Evolutionary conservation across 2,888 invertebrate genomes (phyloP).

Genomic region (Mesoligia furuncula): DNA sequence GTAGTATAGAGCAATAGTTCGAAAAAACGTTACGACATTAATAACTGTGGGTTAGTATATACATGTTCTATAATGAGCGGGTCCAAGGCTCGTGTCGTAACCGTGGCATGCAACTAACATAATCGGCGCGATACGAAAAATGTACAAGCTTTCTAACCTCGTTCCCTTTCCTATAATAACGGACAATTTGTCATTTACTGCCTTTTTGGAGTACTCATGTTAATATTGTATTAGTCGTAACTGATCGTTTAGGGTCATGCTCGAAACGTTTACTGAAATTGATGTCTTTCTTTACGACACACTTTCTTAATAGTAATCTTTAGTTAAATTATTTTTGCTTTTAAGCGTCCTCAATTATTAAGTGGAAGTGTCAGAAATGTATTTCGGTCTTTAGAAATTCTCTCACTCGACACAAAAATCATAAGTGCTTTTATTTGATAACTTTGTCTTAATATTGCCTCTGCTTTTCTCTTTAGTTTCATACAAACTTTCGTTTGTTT

Average conservation of each 20-base stretch:
- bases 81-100: conserved; percentile 80
- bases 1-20: conserved; percentile 65
- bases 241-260: conserved; percentile 18
- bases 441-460: conserved; percentile 34
- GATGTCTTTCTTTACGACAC: conserved; percentile 10
- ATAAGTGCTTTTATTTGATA: conserved; percentile 49
- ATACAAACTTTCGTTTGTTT: conserved; percentile 43
- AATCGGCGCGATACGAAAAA: conserved; percentile 74
- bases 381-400: conserved; percentile 28
- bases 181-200: conserved; percentile 64
- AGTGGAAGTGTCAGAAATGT: conserved; percentile 18
- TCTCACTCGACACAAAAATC: conserved; percentile 28
- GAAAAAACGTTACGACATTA: conserved; percentile 77
- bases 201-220: conserved; percentile 50
- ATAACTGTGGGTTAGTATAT: conserved; percentile 71
- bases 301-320: conserved; percentile 6
- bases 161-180: conserved; percentile 78
- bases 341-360: conserved; percentile 22
- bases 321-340: background rate
- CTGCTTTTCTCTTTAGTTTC: conserved; percentile 51
- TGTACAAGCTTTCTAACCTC: conserved; percentile 83
- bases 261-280: conserved; percentile 27
- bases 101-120: conserved; percentile 75
- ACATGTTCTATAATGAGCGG: conserved; percentile 76
- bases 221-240: conserved; percentile 48